Conservation (phyloP, 2,888 invertebrate genomes). For the Camponotus fellah region DNA sequence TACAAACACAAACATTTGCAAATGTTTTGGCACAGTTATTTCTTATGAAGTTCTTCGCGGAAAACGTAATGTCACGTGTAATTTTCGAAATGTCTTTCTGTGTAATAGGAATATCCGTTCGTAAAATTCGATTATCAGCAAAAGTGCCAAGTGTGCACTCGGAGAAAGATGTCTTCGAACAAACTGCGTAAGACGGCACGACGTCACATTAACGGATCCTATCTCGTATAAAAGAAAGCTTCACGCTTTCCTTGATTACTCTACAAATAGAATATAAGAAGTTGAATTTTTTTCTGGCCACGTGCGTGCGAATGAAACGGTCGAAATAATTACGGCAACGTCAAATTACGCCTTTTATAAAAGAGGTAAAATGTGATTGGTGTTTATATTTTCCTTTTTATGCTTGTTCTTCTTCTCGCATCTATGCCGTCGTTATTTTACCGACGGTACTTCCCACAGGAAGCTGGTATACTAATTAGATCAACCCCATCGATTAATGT, state of each 20-base stretch:
- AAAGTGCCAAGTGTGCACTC: background rate
- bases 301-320: background rate
- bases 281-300: background rate
- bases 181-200: background rate
- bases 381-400: background rate
- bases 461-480: conserved; percentile 23
- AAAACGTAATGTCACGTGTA: background rate
- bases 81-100: conserved; percentile 27
- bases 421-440: background rate
- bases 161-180: background rate
- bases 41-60: background rate
- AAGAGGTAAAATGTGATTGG: background rate
- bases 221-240: background rate
- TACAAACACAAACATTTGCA: background rate
- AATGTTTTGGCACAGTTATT: background rate
- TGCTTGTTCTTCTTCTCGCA: no score
- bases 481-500: conserved; percentile 15
- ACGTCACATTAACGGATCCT: background rate
- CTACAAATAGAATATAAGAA: conserved; percentile 35
- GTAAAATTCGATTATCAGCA: conserved; percentile 1
- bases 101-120: background rate
- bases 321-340: conserved; percentile 29
- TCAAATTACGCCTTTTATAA: conserved; percentile 2
- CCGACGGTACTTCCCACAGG: background rate
- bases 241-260: conserved; percentile 9